Base-by-base conservation (phyloP, 2,797 vertebrate genomes). In the Silurus aristotelis region DNA sequence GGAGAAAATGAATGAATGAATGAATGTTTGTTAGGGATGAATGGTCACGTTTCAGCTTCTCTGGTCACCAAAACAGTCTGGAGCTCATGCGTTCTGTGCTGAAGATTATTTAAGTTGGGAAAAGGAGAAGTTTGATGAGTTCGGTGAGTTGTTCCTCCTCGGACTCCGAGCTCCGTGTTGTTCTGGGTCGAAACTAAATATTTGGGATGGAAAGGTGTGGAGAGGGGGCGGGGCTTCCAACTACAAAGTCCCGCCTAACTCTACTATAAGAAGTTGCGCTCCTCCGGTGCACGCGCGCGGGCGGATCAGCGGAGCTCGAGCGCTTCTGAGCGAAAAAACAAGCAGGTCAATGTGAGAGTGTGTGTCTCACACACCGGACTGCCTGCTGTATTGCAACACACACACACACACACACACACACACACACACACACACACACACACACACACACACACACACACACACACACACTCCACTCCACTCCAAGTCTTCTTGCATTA, bases 221-320 rank as follows among this genome's bases (percentile, higher is more conserved):
- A 48, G 15, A 75, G 82, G 87, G 90, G 80, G 87, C 75, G 88
- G 86, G 60, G 82, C 12, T 72, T 84, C 5, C 17, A 12, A 52
- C 10, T 12, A 2, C 83, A 78, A 71, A 87, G 86, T 84, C 90
- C 87, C 86, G 86, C 90, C 88, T 84, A 55, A 76, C 63, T 81
- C 83, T 72, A 20, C 48, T 87, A 87, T 83, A 90, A 91, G 85
- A 63, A 83, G 87, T 79, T 80, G 81, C 60, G 20, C 31, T 58
- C 1, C 27, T 22, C 61, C 31, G 17, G 31, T 20, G 13, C 9
- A 5, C 14, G 61, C 20, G 66, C 31, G 58, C 60, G 71, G 48
- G 48, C 68, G 68, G n/a, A 48, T 20, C n/a, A 6, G 58, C n/a
- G 60, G 56, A 25, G 58, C 52, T 17, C 67, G 2, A 58, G 52